phyloP scores from a whole-genome alignment of 2,113 vertebrate species.

The Atrichornis clamosus region DNA sequence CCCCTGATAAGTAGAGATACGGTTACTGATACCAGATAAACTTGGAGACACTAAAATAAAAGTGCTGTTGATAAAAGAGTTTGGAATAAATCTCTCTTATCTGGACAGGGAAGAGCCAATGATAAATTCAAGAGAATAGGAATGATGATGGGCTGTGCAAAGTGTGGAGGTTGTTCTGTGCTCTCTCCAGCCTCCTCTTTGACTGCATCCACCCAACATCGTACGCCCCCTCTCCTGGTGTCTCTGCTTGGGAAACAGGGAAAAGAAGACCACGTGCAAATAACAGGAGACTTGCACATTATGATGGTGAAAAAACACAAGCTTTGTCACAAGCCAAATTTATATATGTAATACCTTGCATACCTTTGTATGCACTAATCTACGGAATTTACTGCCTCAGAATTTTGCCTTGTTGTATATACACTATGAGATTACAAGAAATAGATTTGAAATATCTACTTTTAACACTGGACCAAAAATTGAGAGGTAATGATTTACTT shows the following conservation, averaged over 20 bases:
- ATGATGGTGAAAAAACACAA: not conserved
- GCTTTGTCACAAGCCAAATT: not conserved
- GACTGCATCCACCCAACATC: not conserved
- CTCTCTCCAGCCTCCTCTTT: not conserved
- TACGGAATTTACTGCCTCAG: not conserved
- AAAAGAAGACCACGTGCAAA: not conserved
- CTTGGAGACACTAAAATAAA: not conserved
- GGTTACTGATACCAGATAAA: not conserved
- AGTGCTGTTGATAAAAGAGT: not conserved
- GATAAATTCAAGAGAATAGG: not conserved
- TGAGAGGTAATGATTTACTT: not conserved
- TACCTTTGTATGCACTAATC: not conserved
- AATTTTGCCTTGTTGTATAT: not conserved
- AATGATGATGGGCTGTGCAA: fast-evolving
- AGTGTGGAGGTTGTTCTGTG: not conserved
- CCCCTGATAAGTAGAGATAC: not conserved
- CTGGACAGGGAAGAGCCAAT: not conserved
- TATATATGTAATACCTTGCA: not conserved
- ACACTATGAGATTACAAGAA: not conserved
- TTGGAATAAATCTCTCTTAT: not conserved
- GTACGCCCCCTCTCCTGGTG: fast-evolving
- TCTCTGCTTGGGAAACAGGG: not conserved
- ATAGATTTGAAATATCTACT: not conserved
- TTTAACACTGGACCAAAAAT: not conserved
- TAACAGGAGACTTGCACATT: not conserved